A percentile compares a stretch with the other conserved stretches of the same genome.
Evolutionary conservation across 2,797 vertebrate genomes (phyloP).

Genomic region (Alca torda): DNA sequence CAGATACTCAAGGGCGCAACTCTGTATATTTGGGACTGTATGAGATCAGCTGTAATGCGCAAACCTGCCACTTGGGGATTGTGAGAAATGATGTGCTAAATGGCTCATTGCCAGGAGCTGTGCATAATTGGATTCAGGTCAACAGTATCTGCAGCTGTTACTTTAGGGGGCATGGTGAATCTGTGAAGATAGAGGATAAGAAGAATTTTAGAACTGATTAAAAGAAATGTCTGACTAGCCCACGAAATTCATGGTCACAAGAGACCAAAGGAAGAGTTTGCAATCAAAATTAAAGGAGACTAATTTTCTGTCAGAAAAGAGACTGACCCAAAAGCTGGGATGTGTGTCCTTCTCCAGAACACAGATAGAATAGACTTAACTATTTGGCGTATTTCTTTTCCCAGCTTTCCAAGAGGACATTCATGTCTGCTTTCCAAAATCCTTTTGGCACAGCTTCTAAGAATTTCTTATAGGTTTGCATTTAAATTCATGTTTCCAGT

Average conservation of each 20-base stretch:
- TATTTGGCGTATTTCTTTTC: not conserved
- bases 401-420: not conserved
- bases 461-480: not conserved
- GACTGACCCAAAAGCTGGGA: not conserved
- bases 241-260: not conserved
- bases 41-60: not conserved
- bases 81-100: not conserved
- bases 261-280: not conserved
- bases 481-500: not conserved
- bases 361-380: not conserved
- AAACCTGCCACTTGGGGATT: not conserved
- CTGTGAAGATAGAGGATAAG: not conserved
- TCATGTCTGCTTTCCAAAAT: not conserved
- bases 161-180: not conserved
- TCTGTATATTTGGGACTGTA: not conserved
- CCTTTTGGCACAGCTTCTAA: not conserved
- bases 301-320: conserved; percentile 12
- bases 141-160: not conserved
- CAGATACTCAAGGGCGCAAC: not conserved
- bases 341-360: not conserved
- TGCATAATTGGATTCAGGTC: not conserved
- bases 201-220: not conserved
- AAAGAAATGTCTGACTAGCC: not conserved
- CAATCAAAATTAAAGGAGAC: conserved; percentile 2
- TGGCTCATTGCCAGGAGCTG: not conserved